Conservation (phyloP, 2,888 invertebrate species). For the Plebejus argus region DNA sequence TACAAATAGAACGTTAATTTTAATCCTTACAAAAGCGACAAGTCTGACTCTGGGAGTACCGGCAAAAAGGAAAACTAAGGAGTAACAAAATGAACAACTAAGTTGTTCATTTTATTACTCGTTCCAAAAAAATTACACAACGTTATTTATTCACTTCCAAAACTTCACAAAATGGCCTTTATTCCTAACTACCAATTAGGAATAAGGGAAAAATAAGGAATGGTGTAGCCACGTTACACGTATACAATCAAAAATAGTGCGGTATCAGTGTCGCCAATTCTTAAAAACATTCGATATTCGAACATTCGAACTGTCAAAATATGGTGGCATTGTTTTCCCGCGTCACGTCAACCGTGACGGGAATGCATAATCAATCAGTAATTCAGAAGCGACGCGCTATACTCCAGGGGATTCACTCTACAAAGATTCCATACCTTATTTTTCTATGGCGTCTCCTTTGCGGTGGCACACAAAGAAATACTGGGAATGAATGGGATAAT, state of each 20-base stretch:
- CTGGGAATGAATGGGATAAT: constrained; percentile 73
- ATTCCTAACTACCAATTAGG: too few relatives aligned
- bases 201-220: too few relatives aligned
- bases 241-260: background rate
- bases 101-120: too few relatives aligned
- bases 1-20: too few relatives aligned
- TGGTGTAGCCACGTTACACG: too few relatives aligned
- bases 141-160: too few relatives aligned
- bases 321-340: constrained; percentile 58
- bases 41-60: too few relatives aligned
- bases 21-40: too few relatives aligned
- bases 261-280: constrained; percentile 7
- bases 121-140: too few relatives aligned
- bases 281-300: constrained; percentile 31
- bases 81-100: too few relatives aligned
- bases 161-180: too few relatives aligned
- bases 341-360: constrained; percentile 63
- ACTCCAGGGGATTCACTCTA: constrained; percentile 71
- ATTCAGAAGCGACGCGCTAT: constrained; percentile 64
- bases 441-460: constrained; percentile 55
- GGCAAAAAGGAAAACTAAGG: too few relatives aligned
- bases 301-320: constrained; percentile 39
- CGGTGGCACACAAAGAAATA: constrained; percentile 71
- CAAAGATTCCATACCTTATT: constrained; percentile 69
- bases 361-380: constrained; percentile 80